Conservation (phyloP, 2,113 vertebrate species). For the Melanerpes aurifrons region DNA sequence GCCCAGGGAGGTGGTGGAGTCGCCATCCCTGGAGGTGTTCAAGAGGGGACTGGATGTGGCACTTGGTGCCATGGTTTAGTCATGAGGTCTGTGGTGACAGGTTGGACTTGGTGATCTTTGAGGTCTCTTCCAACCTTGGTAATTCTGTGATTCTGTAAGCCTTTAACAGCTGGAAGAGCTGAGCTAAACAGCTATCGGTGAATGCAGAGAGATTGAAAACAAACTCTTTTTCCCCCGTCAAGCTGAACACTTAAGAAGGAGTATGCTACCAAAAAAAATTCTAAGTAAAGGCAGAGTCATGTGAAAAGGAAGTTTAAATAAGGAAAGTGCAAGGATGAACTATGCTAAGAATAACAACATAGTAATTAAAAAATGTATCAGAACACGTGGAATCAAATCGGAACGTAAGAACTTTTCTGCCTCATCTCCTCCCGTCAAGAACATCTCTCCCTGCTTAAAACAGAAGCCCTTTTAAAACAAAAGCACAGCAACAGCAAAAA, state of each 20-base stretch:
- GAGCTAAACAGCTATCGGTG: neutral
- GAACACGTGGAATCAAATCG: neutral
- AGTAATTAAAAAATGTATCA: conserved; percentile 7
- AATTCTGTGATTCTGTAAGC: neutral
- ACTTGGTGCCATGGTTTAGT: too few species aligned
- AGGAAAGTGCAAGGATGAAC: conserved; percentile 13
- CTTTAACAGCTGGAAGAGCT: neutral
- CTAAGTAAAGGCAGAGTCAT: neutral
- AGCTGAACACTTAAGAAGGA: neutral
- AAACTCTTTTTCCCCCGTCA: neutral
- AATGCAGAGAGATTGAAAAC: neutral
- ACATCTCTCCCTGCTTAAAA: neutral
- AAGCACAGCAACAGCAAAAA: neutral
- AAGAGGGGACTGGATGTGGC: too few species aligned
- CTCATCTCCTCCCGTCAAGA: neutral
- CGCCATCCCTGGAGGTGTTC: too few species aligned
- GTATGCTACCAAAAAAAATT: neutral
- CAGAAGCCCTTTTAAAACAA: neutral
- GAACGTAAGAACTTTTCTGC: neutral
- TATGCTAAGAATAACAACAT: conserved; percentile 13
- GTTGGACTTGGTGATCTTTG: too few species aligned
- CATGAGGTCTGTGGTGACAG: too few species aligned
- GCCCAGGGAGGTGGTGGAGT: too few species aligned
- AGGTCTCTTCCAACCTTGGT: too few species aligned
- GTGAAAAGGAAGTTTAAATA: conserved; percentile 18